These are phyloP conservation scores for Bombus sylvicola DNA, from an alignment of 1,140 invertebrate genomes.

Conservation along the genomic window DNA sequence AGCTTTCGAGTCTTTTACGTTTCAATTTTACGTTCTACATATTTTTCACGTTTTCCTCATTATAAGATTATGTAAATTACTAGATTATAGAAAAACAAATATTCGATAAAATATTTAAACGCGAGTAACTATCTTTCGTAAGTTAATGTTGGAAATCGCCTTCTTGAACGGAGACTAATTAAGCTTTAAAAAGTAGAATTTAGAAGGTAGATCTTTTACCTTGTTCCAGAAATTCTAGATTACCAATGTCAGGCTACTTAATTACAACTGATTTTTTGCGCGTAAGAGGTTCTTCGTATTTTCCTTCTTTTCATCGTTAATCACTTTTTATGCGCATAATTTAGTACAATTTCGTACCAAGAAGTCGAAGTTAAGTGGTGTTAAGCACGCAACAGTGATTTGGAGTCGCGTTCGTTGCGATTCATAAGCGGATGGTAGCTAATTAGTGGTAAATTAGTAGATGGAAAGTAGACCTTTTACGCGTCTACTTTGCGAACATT, in stretches of 20 bases:
- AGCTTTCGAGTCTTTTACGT: too few relatives aligned
- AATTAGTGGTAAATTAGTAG: conserved; percentile 5
- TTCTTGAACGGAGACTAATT: too few relatives aligned
- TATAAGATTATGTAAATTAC: too few relatives aligned
- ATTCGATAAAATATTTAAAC: too few relatives aligned
- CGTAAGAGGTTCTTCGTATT: neutral
- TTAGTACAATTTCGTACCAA: neutral
- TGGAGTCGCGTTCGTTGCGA: neutral
- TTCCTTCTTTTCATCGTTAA: neutral
- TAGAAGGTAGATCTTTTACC: too few relatives aligned
- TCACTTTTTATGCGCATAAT: neutral
- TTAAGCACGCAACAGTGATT: neutral
- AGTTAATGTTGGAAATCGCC: too few relatives aligned
- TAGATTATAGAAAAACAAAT: too few relatives aligned
- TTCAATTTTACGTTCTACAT: too few relatives aligned
- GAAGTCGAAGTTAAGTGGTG: neutral
- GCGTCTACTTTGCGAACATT: neutral
- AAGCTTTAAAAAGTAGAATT: too few relatives aligned
- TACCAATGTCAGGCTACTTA: neutral
- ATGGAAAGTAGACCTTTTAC: neutral
- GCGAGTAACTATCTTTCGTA: too few relatives aligned
- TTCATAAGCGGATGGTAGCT: neutral
- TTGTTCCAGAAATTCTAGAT: neutral
- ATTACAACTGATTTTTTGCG: neutral
- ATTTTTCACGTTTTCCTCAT: too few relatives aligned